Conservation (phyloP, 2,113 vertebrate species). For the Athene noctua region DNA sequence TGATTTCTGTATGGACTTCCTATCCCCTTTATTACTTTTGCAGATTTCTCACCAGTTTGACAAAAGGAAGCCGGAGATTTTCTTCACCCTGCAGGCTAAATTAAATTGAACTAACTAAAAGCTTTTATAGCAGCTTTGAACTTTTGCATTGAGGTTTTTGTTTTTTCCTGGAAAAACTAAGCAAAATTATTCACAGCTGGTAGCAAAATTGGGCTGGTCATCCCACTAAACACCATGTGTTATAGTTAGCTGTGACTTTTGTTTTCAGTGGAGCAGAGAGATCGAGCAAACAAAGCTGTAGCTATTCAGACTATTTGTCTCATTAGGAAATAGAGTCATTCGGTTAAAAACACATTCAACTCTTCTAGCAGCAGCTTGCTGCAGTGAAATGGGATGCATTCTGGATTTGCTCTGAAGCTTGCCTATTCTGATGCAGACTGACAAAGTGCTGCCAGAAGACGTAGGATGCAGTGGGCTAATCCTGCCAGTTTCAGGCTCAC, state of each 20-base stretch:
- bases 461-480: background rate
- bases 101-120: background rate
- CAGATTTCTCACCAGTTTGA: background rate
- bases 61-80: background rate
- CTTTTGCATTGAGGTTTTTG: accelerated
- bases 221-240: background rate
- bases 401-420: background rate
- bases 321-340: background rate
- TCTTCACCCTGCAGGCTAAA: background rate
- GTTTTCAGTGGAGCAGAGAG: background rate
- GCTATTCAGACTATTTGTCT: background rate
- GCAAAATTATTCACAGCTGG: background rate
- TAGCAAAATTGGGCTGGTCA: background rate
- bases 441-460: background rate
- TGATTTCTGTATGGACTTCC: background rate
- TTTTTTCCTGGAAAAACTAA: background rate
- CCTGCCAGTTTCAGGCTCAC: background rate
- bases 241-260: background rate
- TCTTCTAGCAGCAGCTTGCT: background rate
- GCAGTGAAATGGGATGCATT: background rate
- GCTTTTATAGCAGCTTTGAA: background rate
- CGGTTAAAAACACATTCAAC: background rate
- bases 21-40: background rate
- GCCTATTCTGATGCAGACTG: background rate
- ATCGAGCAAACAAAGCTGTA: background rate